phyloP scores from a whole-genome alignment of 2,113 vertebrate species.

The Myocastor coypus region DNA sequence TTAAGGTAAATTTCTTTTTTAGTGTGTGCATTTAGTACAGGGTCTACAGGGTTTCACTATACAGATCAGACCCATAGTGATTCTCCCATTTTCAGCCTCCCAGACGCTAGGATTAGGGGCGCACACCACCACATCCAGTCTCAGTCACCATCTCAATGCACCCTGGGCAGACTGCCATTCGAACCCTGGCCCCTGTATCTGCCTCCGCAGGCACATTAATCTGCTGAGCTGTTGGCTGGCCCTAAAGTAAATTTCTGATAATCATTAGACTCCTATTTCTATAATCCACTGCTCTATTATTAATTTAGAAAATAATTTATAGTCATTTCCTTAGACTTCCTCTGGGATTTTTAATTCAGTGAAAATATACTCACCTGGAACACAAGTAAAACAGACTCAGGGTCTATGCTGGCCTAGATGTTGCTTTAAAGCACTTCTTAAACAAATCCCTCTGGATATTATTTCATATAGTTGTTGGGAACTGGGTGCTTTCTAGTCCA shows the following conservation, averaged over 20 bases:
- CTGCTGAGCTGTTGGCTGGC: too few relatives aligned
- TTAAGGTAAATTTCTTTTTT: neutral
- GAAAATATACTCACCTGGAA: neutral
- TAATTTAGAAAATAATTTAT: slow-evolving; percentile 49
- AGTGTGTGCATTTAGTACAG: too few relatives aligned
- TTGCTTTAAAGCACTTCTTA: slow-evolving; percentile 47
- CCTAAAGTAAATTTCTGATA: neutral
- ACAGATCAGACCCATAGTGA: too few relatives aligned
- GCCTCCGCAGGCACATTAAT: too few relatives aligned
- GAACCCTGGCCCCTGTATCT: too few relatives aligned
- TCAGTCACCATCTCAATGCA: too few relatives aligned
- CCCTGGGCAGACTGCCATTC: too few relatives aligned
- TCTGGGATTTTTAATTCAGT: slow-evolving; percentile 28
- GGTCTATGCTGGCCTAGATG: neutral
- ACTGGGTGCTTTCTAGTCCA: neutral
- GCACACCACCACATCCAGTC: too few relatives aligned
- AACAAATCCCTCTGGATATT: neutral
- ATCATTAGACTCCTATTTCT: slow-evolving; percentile 10
- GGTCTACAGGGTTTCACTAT: too few relatives aligned
- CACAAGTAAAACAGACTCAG: neutral
- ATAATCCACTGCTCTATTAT: neutral
- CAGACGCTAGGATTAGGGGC: too few relatives aligned
- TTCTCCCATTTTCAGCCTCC: too few relatives aligned
- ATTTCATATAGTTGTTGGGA: slow-evolving; percentile 25
- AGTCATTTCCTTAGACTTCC: slow-evolving; percentile 10